phyloP scores from a whole-genome alignment of 2,888 invertebrate species.

The Agrochola lota region DNA sequence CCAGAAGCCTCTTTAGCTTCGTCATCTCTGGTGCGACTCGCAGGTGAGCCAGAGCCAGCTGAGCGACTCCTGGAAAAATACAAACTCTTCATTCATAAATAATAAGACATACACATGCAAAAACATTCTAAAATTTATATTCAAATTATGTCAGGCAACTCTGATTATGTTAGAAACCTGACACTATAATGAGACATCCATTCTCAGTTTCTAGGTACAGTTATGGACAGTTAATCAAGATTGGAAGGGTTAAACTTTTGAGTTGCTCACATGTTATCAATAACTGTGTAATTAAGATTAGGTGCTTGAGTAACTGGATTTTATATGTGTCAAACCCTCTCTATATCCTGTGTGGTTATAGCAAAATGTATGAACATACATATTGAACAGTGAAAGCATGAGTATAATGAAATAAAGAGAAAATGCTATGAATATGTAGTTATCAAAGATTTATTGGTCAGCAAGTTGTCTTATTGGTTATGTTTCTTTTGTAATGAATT shows the following conservation, averaged over 20 bases:
- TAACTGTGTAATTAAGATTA: not conserved
- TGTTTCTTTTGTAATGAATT: slow-evolving; percentile 10
- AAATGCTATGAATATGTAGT: not conserved
- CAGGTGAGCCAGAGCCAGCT: slow-evolving; percentile 80
- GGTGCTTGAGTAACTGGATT: not conserved
- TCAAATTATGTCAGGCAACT: not conserved
- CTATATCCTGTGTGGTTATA: not conserved
- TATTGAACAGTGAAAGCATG: slow-evolving; percentile 25
- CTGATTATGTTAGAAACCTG: not conserved
- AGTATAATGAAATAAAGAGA: not conserved
- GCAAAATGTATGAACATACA: slow-evolving; percentile 7
- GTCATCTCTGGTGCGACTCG: slow-evolving; percentile 89
- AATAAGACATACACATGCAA: not conserved
- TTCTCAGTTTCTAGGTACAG: not conserved
- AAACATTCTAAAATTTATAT: not conserved
- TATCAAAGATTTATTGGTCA: slow-evolving; percentile 5
- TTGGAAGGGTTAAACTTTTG: not conserved
- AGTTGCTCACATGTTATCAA: slow-evolving; percentile 10
- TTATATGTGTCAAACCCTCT: not conserved
- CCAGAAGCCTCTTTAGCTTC: slow-evolving; percentile 93
- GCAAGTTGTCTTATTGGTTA: not conserved
- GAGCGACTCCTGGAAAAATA: slow-evolving; percentile 82
- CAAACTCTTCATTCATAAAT: not conserved
- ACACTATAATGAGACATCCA: not conserved
- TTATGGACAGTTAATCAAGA: not conserved